Conservation (phyloP, 1,140 invertebrate genomes). For the Trinorchestia longiramus region DNA sequence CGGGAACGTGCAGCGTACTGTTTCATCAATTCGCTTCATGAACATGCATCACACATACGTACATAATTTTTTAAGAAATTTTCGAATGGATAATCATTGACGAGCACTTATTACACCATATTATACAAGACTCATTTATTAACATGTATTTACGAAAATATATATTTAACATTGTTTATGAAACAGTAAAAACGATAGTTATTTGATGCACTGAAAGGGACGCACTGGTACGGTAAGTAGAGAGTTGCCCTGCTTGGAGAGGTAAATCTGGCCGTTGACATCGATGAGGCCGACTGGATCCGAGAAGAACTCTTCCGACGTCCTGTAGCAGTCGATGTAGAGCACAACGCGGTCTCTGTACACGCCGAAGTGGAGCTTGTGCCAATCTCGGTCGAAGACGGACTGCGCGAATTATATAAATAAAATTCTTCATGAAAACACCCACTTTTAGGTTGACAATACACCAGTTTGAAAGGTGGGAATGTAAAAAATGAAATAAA, state of each 20-base stretch:
- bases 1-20: background rate
- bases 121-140: too few relatives aligned
- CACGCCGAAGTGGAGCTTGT: constrained; percentile 83
- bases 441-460: too few relatives aligned
- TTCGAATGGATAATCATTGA: background rate
- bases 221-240: constrained; percentile 77
- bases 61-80: background rate
- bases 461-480: too few relatives aligned
- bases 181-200: background rate
- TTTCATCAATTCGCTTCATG: background rate
- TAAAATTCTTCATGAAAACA: background rate
- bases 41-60: background rate
- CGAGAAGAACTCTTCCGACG: constrained; percentile 71
- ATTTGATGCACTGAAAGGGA: constrained; percentile 38
- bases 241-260: constrained; percentile 76
- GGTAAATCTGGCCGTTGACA: constrained; percentile 77
- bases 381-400: constrained; percentile 80
- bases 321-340: constrained; percentile 79
- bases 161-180: too few relatives aligned
- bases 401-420: constrained; percentile 43
- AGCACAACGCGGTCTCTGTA: constrained; percentile 77
- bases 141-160: background rate
- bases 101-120: too few relatives aligned
- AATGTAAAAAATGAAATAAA: background rate
- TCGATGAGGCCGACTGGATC: constrained; percentile 75